phyloP scores from a whole-genome alignment of 2,113 vertebrate genomes.

The Sorex fumeus region DNA sequence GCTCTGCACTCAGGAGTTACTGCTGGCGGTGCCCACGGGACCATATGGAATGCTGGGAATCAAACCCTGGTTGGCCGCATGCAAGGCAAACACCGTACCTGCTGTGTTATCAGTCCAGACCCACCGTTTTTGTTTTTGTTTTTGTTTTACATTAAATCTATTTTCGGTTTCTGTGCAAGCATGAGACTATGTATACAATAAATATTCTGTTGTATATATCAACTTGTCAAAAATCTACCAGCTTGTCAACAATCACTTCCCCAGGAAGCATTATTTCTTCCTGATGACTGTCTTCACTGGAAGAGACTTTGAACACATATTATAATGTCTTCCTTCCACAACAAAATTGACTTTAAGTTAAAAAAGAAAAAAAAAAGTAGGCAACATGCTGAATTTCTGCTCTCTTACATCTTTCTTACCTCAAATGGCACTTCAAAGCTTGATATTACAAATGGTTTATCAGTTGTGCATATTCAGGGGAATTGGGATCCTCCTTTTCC shows the following conservation, averaged over 20 bases:
- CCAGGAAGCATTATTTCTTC: background rate
- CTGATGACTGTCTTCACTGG: background rate
- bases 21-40: no score
- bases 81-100: no score
- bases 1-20: no score
- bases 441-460: constrained; percentile 44
- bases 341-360: constrained; percentile 25
- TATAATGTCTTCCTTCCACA: background rate
- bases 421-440: constrained; percentile 46
- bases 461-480: background rate
- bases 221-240: background rate
- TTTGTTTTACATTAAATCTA: constrained; percentile 58
- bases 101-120: no score
- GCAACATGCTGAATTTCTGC: constrained; percentile 33
- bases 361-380: constrained; percentile 9
- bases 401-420: constrained; percentile 26
- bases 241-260: constrained; percentile 1
- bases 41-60: no score
- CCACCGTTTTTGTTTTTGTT: no score
- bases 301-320: background rate
- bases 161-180: constrained; percentile 65
- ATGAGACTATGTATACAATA: constrained; percentile 55
- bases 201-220: constrained; percentile 14
- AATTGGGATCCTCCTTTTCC: background rate
- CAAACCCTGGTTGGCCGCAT: no score